A percentile compares a stretch with the other conserved stretches of the same genome.
Evolutionary conservation across 2,113 vertebrate genomes (phyloP).

Genomic region (Stegastes partitus): DNA sequence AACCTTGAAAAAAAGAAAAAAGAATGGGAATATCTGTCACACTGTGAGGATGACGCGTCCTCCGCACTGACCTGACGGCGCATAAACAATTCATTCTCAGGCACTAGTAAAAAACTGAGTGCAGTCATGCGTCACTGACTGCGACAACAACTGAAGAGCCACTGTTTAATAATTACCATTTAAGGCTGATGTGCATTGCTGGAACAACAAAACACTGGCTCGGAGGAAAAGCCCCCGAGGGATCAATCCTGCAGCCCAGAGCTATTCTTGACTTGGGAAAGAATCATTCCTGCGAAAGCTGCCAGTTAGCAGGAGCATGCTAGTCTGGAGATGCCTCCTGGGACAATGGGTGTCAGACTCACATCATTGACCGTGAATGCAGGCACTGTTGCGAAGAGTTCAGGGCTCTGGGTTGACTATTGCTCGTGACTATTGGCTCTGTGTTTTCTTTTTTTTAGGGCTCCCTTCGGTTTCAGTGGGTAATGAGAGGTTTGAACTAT

Average conservation of each 20-base stretch:
- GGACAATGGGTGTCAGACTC: conserved; percentile 76
- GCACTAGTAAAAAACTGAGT: conserved; percentile 26
- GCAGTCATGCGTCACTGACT: conserved; percentile 32
- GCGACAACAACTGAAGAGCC: conserved; percentile 22
- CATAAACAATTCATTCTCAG: conserved; percentile 27
- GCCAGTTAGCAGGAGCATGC: conserved; percentile 66
- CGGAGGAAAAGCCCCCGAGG: conserved; percentile 39
- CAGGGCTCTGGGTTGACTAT: conserved; percentile 52
- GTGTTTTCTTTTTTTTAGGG: not conserved
- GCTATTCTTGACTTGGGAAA: conserved; percentile 87
- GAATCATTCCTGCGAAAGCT: conserved; percentile 65
- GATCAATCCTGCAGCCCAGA: conserved; percentile 64
- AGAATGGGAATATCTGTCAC: conserved; percentile 44
- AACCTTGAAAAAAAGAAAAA: conserved; percentile 27
- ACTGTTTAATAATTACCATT: conserved; percentile 73
- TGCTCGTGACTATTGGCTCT: conserved; percentile 48
- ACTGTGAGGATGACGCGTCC: conserved; percentile 33
- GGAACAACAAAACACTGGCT: conserved; percentile 57
- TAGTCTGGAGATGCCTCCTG: conserved; percentile 59
- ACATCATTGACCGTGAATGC: conserved; percentile 76
- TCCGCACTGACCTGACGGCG: not conserved
- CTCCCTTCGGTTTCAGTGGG: conserved; percentile 48
- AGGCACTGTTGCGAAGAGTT: conserved; percentile 50
- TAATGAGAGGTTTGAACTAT: conserved; percentile 67
- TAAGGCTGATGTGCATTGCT: conserved; percentile 70